These are phyloP conservation scores for Phocoena phocoena DNA, from an alignment of 2,113 vertebrate genomes.

Conservation along the genomic window DNA sequence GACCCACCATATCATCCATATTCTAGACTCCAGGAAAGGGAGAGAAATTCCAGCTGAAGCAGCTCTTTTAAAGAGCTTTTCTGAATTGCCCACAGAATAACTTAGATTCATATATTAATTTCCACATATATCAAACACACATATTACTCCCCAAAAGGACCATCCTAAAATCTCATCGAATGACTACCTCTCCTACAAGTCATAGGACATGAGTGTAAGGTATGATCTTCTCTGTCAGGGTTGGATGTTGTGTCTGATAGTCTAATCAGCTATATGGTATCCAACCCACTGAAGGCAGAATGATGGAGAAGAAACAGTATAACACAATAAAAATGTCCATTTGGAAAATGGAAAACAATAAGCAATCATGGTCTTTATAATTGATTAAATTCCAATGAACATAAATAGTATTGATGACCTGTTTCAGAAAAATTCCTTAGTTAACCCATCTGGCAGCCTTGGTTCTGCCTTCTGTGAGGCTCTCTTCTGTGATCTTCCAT, in stretches of 20 bases:
- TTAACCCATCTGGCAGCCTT: neutral
- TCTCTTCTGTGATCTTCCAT: neutral
- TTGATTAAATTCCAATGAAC: neutral
- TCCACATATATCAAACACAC: neutral
- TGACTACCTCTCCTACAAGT: neutral
- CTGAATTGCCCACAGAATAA: neutral
- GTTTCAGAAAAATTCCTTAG: neutral
- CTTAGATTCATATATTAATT: neutral
- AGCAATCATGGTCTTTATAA: neutral
- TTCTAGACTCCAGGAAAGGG: neutral
- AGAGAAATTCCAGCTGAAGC: neutral
- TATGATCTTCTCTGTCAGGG: neutral
- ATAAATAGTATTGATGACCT: neutral
- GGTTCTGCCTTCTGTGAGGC: rapidly evolving
- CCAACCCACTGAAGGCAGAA: neutral
- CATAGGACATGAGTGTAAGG: too few species aligned
- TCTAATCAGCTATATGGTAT: neutral
- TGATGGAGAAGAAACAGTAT: neutral
- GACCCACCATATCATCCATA: neutral
- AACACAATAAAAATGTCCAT: neutral
- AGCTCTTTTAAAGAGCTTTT: neutral
- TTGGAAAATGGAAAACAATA: neutral
- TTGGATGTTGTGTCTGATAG: neutral
- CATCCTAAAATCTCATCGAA: neutral
- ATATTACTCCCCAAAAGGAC: neutral